Conservation (phyloP, 1,140 invertebrate genomes). For the Anastatus disparis region DNA sequence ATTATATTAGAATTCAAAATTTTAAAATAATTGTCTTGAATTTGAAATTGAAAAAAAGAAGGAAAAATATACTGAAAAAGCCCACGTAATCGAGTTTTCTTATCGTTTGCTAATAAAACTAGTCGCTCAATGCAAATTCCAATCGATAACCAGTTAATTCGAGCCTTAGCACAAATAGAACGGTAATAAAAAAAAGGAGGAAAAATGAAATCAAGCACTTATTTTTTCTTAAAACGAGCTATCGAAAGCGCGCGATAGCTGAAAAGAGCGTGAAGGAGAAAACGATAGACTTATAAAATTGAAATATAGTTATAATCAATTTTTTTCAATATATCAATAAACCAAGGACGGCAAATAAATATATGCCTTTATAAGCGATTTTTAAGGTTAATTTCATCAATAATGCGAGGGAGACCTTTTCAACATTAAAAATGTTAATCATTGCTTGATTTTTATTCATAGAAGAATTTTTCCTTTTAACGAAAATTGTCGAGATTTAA, state of each 20-base stretch:
- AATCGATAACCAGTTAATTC: slow-evolving; percentile 1
- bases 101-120: slow-evolving; percentile 8
- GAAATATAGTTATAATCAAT: neutral
- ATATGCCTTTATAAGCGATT: no score
- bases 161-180: neutral
- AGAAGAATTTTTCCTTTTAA: no score
- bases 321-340: neutral
- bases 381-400: no score
- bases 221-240: neutral
- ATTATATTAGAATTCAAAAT: no score
- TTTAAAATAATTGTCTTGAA: neutral
- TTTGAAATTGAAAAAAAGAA: neutral
- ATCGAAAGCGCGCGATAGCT: neutral
- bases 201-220: no score
- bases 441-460: no score
- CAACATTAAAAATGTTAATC: no score
- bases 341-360: no score
- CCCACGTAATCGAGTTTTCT: neutral
- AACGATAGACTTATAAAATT: no score
- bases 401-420: no score
- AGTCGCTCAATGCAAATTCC: slow-evolving; percentile 20
- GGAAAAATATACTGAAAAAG: neutral
- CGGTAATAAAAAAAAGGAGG: neutral
- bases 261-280: no score
- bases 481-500: no score